phyloP scores from a whole-genome alignment of 2,888 invertebrate genomes.

The Andrena bicolor region DNA sequence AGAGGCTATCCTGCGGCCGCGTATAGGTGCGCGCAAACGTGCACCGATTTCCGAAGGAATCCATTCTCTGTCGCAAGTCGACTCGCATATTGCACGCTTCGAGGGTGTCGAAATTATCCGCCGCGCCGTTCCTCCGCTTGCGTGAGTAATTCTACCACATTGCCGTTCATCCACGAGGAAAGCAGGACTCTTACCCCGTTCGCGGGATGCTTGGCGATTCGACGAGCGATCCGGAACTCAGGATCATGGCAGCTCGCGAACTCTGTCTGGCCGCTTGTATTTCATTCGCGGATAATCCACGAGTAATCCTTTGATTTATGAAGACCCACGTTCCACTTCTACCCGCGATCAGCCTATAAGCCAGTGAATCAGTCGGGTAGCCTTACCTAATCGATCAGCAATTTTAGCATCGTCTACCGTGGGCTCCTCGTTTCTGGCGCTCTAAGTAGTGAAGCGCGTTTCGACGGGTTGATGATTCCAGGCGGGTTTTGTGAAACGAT shows the following conservation, averaged over 20 bases:
- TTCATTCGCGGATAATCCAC: slow-evolving; percentile 57
- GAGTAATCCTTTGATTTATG: slow-evolving; percentile 63
- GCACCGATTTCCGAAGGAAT: slow-evolving; percentile 40
- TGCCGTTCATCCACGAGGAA: neutral
- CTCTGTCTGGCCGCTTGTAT: slow-evolving; percentile 23
- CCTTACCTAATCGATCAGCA: slow-evolving; percentile 63
- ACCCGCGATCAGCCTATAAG: slow-evolving; percentile 49
- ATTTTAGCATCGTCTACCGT: slow-evolving; percentile 44
- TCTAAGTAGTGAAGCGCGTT: neutral
- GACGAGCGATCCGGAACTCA: slow-evolving; percentile 29
- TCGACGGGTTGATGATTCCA: too few species aligned
- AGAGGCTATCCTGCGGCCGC: slow-evolving; percentile 24
- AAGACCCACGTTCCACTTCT: slow-evolving; percentile 50
- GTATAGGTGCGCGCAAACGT: slow-evolving; percentile 51
- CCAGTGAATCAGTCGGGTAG: slow-evolving; percentile 52
- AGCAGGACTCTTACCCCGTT: neutral
- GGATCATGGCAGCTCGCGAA: slow-evolving; percentile 26
- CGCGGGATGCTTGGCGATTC: slow-evolving; percentile 8
- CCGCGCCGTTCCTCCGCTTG: slow-evolving; percentile 40
- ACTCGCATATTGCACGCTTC: slow-evolving; percentile 17
- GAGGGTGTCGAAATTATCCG: slow-evolving; percentile 41
- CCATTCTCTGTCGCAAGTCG: slow-evolving; percentile 20
- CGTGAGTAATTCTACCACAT: slow-evolving; percentile 40
- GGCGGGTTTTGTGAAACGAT: too few species aligned
- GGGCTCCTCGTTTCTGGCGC: neutral